These are phyloP conservation scores for Crambe crambe DNA, from an alignment of 37 sponge, comb jelly and placozoan species.

Conservation along the genomic window DNA sequence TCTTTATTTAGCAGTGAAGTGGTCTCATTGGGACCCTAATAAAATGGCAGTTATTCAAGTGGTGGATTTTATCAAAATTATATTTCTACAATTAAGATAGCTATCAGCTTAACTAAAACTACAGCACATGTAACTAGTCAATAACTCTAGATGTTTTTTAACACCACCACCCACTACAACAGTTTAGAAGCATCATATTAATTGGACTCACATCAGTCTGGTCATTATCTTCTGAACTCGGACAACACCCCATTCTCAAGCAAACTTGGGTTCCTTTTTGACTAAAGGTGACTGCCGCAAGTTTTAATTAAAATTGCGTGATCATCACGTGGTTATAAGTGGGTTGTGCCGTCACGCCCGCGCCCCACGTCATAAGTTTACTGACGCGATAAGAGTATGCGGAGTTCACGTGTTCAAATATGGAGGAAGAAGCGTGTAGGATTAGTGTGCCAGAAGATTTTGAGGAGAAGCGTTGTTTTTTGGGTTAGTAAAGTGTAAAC, in stretches of 20 bases:
- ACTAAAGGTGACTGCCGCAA: no score
- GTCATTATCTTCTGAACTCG: not conserved
- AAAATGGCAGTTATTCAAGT: not conserved
- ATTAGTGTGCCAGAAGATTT: slow-evolving; percentile 38
- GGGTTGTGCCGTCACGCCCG: not conserved
- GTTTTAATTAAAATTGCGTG: not conserved
- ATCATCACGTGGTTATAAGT: not conserved
- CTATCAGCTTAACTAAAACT: no score
- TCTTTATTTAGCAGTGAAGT: slow-evolving; percentile 16
- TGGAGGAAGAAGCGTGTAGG: not conserved
- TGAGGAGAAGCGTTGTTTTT: slow-evolving; percentile 26
- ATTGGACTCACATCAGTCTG: not conserved
- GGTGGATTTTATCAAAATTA: not conserved
- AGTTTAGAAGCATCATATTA: not conserved
- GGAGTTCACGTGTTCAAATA: slow-evolving; percentile 24
- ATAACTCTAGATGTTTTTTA: no score
- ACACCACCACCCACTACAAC: no score
- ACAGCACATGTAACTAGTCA: no score
- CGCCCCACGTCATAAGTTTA: not conserved
- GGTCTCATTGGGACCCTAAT: slow-evolving; percentile 32
- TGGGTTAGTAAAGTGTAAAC: not conserved
- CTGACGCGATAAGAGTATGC: not conserved
- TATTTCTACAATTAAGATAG: no score
- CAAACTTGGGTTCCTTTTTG: not conserved
- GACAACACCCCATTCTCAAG: not conserved